Evolutionary conservation across 2,888 invertebrate species (phyloP).

Genomic region (Sycophila texana): DNA sequence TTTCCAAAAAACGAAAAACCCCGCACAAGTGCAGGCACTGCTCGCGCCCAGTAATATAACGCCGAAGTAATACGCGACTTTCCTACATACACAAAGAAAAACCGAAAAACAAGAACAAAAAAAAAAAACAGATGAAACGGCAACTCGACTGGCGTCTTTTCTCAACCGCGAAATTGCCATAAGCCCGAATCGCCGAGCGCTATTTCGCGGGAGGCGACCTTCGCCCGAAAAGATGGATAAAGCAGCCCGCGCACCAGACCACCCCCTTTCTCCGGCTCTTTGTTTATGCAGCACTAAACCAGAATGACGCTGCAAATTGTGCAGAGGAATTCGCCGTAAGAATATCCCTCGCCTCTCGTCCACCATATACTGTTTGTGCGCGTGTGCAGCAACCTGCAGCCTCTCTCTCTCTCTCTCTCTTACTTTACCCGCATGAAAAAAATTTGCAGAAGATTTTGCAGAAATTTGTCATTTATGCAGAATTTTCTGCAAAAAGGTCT

Average conservation of each 20-base stretch:
- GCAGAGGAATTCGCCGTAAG: constrained; percentile 7
- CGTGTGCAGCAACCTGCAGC: background rate
- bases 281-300: constrained; percentile 42
- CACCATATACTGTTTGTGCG: background rate
- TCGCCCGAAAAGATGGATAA: background rate
- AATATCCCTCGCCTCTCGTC: background rate
- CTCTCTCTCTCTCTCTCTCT: too few species aligned
- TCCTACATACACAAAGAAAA: background rate
- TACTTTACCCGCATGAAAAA: too few species aligned
- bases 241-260: background rate
- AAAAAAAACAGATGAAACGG: too few species aligned
- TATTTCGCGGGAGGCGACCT: background rate
- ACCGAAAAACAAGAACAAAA: too few species aligned
- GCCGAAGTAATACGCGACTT: background rate
- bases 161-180: constrained; percentile 41
- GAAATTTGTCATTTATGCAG: too few species aligned
- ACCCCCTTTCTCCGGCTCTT: background rate
- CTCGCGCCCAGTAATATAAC: constrained; percentile 15
- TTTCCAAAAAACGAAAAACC: constrained; percentile 34
- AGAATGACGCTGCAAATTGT: constrained; percentile 25
- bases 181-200: background rate
- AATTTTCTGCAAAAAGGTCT: too few species aligned
- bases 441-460: too few species aligned
- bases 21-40: constrained; percentile 4
- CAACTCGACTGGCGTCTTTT: constrained; percentile 23